These are phyloP conservation scores for Silurus lanzhouensis DNA, from an alignment of 2,797 vertebrate genomes.

Conservation along the genomic window DNA sequence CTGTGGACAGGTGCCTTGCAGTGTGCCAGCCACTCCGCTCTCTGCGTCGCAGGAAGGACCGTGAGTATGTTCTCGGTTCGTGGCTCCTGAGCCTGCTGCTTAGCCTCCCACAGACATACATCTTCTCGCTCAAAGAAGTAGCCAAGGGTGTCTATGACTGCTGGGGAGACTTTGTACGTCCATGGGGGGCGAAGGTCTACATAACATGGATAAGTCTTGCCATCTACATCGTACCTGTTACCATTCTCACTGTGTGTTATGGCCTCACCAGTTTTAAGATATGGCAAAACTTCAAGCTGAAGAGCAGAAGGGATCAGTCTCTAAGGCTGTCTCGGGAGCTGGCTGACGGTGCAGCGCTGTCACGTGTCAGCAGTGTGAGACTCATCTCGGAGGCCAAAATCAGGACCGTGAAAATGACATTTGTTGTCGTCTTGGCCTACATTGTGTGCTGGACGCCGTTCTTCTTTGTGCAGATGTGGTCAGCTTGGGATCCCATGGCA, in stretches of 20 bases:
- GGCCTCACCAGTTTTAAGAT: slow-evolving; percentile 95
- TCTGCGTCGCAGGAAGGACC: slow-evolving; percentile 79
- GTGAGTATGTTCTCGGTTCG: slow-evolving; percentile 83
- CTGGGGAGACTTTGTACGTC: slow-evolving; percentile 90
- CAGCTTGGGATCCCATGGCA: slow-evolving; percentile 90
- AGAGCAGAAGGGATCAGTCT: slow-evolving; percentile 77
- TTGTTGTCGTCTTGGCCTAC: slow-evolving; percentile 94
- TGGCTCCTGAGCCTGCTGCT: slow-evolving; percentile 91
- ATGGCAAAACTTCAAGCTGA: slow-evolving; percentile 93
- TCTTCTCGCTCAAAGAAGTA: slow-evolving; percentile 88
- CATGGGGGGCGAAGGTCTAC: slow-evolving; percentile 94
- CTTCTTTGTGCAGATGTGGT: slow-evolving; percentile 99
- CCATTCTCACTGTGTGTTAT: slow-evolving; percentile 87
- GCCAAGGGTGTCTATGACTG: slow-evolving; percentile 90
- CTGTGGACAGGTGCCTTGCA: slow-evolving; percentile 93
- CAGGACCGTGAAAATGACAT: slow-evolving; percentile 97
- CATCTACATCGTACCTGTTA: slow-evolving; percentile 90
- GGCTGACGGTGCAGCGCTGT: slow-evolving; percentile 66
- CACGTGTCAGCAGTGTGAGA: slow-evolving; percentile 90
- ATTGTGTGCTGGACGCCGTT: slow-evolving; percentile 97
- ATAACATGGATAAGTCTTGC: slow-evolving; percentile 95
- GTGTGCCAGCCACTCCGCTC: slow-evolving; percentile 90
- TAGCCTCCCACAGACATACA: slow-evolving; percentile 89
- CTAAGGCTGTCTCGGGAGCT: slow-evolving; percentile 65
- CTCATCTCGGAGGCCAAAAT: slow-evolving; percentile 98